These are phyloP conservation scores for Neopelma chrysocephalum DNA, from an alignment of 2,797 vertebrate species.

Conservation along the genomic window DNA sequence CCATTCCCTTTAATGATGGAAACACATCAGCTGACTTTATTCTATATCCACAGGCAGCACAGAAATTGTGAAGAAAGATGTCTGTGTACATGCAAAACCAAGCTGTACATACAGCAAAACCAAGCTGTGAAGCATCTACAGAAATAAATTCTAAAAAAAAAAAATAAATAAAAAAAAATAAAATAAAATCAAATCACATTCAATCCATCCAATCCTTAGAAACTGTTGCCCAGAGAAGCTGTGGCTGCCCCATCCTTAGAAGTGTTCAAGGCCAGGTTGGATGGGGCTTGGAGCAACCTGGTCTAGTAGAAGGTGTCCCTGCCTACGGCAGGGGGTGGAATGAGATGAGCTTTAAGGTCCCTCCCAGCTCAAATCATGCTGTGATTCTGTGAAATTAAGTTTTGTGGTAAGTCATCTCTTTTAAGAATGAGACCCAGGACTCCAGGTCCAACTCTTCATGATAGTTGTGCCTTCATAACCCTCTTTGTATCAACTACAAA, in stretches of 20 bases:
- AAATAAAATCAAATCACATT: background rate
- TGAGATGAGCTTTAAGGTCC: fast-evolving
- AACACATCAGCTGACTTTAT: background rate
- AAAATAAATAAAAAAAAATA: background rate
- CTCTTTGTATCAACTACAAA: background rate
- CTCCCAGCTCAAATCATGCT: background rate
- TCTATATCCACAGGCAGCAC: background rate
- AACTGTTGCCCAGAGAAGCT: fast-evolving
- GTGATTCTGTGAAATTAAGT: background rate
- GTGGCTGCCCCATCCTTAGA: background rate
- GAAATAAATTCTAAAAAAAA: background rate
- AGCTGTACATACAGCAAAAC: background rate
- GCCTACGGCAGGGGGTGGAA: background rate
- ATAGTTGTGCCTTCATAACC: background rate
- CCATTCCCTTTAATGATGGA: background rate
- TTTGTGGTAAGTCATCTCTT: background rate
- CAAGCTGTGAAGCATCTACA: background rate
- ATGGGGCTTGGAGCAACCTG: background rate
- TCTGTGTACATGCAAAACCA: background rate
- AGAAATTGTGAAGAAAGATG: background rate
- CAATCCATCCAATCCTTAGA: background rate
- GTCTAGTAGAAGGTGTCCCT: background rate
- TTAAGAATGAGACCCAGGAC: background rate
- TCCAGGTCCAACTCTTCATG: background rate
- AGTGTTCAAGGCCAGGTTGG: background rate